Evolutionary conservation across 2,113 vertebrate genomes (phyloP), one percentile per base, ranked within the genome.

Genomic region (Chaenocephalus aceratus): DNA sequence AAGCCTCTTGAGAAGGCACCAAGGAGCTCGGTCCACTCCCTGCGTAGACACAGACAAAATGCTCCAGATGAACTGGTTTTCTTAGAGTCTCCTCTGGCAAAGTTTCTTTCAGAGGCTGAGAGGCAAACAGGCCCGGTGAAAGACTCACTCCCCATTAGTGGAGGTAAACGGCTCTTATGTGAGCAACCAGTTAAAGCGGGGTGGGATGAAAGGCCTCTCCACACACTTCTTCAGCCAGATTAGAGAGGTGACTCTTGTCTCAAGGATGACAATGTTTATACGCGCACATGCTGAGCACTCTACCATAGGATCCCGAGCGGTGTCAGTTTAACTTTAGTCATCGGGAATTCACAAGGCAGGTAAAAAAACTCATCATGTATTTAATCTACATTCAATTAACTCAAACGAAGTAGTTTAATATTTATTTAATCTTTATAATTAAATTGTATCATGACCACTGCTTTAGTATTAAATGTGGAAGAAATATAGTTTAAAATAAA

Each of bases 161-260:
- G 85, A 91, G 85, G 84, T 93, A 92, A 94, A 94, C 90, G 88
- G 90, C 90, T 93, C 93, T 94, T 92, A 89, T 93, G 90, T 92
- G 89, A 91, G 91, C 89, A 81, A 80, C 88, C 81, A 51, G 88
- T 84, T 90, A 91, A 85, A 92, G 83, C 83, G 79, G 85, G 86
- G 54, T 44, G 70, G 86, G 87, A 90, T 93, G 84, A 94, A 92
- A 77, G 91, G 84, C 90, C 93, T 89, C 89, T 93, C 88, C 90
- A 91, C 87, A 72, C 92, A 87, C 91, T 88, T 83, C 91, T 91
- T 85, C 79, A 91, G 86, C 75, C 84, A 91, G 89, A 93, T 94
- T 93, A 94, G 89, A 91, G 87, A 94, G 90, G 89, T 90, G 89
- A 90, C 90, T 92, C 92, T 93, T 82, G 93, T 95, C 92, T 95